Conservation (phyloP, 2,113 vertebrate species). For the Pontoporia blainvillei region DNA sequence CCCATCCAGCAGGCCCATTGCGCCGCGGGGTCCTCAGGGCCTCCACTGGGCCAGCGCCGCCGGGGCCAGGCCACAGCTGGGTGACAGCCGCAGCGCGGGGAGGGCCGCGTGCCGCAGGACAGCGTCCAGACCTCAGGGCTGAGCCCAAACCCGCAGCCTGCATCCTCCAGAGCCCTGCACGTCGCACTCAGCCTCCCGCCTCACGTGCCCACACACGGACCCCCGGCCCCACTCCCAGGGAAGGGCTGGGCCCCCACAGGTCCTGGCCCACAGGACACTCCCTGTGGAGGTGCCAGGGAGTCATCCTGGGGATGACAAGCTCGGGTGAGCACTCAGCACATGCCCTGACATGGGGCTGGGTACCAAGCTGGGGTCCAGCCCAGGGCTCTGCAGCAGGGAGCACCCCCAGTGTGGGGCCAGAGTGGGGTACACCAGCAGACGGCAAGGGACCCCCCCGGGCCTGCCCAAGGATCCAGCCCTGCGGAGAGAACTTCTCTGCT, state of each 20-base stretch:
- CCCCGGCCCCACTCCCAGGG: neutral
- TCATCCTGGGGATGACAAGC: neutral
- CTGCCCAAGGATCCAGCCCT: neutral
- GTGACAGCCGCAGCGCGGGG: neutral
- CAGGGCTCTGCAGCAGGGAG: neutral
- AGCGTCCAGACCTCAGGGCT: neutral
- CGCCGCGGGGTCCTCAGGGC: neutral
- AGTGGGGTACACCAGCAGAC: neutral
- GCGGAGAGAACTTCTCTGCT: neutral
- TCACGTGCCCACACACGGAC: neutral
- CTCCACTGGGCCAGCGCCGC: neutral
- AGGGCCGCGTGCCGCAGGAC: neutral
- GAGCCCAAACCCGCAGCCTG: neutral
- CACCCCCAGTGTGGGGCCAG: neutral
- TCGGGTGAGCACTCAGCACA: neutral
- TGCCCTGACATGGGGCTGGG: too few species aligned
- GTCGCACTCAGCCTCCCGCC: neutral
- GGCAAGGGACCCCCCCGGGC: neutral
- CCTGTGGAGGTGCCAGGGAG: neutral
- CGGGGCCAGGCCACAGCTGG: fast-evolving
- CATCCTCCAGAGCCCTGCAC: neutral
- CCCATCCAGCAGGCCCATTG: neutral
- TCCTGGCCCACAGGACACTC: neutral
- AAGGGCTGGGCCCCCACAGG: neutral
- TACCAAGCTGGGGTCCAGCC: neutral